Conservation (phyloP, 2,797 vertebrate species). For the Mustela erminea region DNA sequence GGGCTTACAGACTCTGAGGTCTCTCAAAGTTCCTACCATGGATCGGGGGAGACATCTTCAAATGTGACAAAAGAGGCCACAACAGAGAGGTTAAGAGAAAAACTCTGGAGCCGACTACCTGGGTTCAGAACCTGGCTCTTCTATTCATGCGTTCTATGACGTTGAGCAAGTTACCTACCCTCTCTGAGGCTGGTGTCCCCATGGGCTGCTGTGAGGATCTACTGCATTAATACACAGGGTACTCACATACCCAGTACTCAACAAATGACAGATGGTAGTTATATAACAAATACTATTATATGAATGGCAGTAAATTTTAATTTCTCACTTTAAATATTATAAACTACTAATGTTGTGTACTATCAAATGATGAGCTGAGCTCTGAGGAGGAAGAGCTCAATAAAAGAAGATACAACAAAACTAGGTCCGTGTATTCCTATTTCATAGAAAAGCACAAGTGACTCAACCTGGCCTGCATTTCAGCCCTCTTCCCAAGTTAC, state of each 20-base stretch:
- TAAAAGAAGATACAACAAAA: background rate
- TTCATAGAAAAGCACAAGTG: background rate
- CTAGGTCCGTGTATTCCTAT: background rate
- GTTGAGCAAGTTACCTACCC: background rate
- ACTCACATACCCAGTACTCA: background rate
- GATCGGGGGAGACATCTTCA: background rate
- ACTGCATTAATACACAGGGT: background rate
- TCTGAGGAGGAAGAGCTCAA: background rate
- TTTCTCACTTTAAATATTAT: slow-evolving; percentile 6
- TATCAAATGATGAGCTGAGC: background rate
- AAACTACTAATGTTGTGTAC: background rate
- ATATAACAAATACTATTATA: background rate
- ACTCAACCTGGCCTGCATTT: background rate
- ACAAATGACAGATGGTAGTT: background rate
- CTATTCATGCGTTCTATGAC: background rate
- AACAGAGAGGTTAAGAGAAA: background rate
- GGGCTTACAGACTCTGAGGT: background rate
- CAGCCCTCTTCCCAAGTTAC: background rate
- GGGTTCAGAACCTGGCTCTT: slow-evolving; percentile 10
- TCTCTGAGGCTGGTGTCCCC: background rate
- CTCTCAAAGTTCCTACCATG: background rate
- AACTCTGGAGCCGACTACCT: background rate
- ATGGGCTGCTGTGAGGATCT: background rate
- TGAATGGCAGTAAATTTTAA: slow-evolving; percentile 9
- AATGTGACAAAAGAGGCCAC: background rate